Conservation (phyloP, 2,888 invertebrate species). For the Erannis defoliaria region DNA sequence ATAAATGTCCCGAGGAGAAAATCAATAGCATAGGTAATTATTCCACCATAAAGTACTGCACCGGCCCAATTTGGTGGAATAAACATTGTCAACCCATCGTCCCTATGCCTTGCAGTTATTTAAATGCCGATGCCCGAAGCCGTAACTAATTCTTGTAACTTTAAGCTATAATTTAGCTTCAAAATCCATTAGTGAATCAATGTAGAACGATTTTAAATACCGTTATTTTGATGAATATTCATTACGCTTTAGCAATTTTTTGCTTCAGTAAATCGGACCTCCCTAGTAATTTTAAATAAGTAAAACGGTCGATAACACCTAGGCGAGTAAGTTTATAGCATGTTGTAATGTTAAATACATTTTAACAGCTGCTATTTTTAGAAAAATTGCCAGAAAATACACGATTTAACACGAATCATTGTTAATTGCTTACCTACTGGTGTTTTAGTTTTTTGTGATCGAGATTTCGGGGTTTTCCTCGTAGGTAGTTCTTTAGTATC, state of each 20-base stretch:
- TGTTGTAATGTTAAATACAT: background rate
- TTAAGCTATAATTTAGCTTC: slow-evolving; percentile 2
- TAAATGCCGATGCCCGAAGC: no score
- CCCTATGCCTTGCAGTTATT: no score
- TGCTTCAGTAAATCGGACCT: background rate
- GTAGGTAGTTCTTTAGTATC: background rate
- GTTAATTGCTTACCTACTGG: slow-evolving; percentile 11
- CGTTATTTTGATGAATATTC: slow-evolving; percentile 13
- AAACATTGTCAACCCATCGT: no score
- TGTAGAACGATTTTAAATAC: background rate
- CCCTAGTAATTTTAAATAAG: background rate
- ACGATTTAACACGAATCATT: slow-evolving; percentile 8
- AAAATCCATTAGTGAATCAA: slow-evolving; percentile 2
- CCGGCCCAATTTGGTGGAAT: no score
- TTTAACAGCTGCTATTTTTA: slow-evolving; percentile 9
- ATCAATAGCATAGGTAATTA: no score
- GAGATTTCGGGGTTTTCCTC: slow-evolving; percentile 9
- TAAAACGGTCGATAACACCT: background rate
- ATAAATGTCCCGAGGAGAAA: no score
- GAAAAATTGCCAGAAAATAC: slow-evolving; percentile 15
- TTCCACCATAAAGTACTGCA: no score
- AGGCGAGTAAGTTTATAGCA: background rate
- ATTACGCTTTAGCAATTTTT: slow-evolving; percentile 2
- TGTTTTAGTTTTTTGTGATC: slow-evolving; percentile 5
- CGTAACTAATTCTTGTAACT: no score